Conservation (phyloP, 2,113 vertebrate species). For the Rhipidura dahli region DNA sequence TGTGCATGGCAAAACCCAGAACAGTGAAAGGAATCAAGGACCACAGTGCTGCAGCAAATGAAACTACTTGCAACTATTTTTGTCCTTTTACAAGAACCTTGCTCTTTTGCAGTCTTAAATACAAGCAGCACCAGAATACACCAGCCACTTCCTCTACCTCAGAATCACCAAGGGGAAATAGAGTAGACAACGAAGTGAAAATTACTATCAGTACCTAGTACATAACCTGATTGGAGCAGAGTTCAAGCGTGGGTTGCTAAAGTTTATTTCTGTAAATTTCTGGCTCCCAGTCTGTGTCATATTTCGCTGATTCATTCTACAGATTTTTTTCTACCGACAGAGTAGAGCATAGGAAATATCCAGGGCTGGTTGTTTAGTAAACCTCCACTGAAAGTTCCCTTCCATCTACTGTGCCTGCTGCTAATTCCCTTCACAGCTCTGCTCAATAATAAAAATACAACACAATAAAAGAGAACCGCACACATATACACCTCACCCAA, state of each 20-base stretch:
- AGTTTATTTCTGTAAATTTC: neutral
- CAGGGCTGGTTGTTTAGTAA: neutral
- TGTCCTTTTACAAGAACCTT: neutral
- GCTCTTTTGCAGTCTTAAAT: neutral
- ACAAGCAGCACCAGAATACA: accelerated
- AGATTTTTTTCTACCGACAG: neutral
- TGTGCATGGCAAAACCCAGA: neutral
- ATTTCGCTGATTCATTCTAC: neutral
- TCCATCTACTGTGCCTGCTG: neutral
- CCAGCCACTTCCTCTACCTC: neutral
- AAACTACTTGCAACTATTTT: neutral
- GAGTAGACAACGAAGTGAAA: neutral
- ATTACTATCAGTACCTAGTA: neutral
- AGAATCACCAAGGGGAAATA: neutral
- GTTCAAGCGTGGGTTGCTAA: neutral
- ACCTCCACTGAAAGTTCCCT: neutral
- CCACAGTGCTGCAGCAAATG: neutral
- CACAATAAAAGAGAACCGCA: neutral
- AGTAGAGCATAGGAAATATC: neutral
- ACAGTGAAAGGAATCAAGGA: neutral
- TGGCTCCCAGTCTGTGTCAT: neutral
- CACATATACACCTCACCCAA: neutral
- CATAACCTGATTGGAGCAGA: neutral
- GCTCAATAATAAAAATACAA: neutral
- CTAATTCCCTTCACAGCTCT: conserved; percentile 4